A percentile compares a stretch with the other conserved stretches of the same genome.
Conservation (phyloP, 1,140 invertebrate genomes). For the Drosophila pruinosa region DNA sequence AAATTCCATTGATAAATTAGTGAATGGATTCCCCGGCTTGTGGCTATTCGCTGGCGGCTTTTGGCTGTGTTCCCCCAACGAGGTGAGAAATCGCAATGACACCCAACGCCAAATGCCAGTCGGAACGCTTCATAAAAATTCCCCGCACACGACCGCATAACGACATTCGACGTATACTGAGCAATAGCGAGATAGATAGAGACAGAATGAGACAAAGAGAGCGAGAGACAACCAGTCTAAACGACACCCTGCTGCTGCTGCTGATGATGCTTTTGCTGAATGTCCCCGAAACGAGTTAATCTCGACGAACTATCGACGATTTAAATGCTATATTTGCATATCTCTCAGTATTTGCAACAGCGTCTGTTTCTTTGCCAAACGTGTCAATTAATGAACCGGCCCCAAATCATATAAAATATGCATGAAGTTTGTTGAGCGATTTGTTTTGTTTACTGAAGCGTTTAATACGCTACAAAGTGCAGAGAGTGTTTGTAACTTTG, state of each 20-base stretch:
- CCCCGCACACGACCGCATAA: constrained; percentile 18
- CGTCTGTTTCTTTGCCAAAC: constrained; percentile 28
- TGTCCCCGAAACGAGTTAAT: constrained; percentile 35
- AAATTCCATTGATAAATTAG: constrained; percentile 74
- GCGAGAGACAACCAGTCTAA: neutral
- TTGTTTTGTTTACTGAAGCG: constrained; percentile 42
- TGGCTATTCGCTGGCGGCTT: constrained; percentile 9
- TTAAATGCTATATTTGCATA: constrained; percentile 23
- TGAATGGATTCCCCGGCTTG: constrained; percentile 46
- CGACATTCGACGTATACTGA: neutral
- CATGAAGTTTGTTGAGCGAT: constrained; percentile 40
- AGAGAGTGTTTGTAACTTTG: neutral
- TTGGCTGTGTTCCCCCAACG: constrained; percentile 39
- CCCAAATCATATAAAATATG: constrained; percentile 38
- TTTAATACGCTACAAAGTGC: constrained; percentile 21
- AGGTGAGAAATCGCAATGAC: constrained; percentile 69
- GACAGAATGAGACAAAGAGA: neutral
- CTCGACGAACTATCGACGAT: constrained; percentile 9
- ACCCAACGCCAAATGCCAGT: neutral
- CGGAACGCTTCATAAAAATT: constrained; percentile 41
- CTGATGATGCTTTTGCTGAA: neutral
- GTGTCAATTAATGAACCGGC: constrained; percentile 57
- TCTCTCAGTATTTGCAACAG: neutral
- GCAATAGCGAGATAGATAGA: neutral
- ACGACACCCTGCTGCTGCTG: no score